Conservation (phyloP, 2,888 invertebrate species). For the Muscina levida region DNA sequence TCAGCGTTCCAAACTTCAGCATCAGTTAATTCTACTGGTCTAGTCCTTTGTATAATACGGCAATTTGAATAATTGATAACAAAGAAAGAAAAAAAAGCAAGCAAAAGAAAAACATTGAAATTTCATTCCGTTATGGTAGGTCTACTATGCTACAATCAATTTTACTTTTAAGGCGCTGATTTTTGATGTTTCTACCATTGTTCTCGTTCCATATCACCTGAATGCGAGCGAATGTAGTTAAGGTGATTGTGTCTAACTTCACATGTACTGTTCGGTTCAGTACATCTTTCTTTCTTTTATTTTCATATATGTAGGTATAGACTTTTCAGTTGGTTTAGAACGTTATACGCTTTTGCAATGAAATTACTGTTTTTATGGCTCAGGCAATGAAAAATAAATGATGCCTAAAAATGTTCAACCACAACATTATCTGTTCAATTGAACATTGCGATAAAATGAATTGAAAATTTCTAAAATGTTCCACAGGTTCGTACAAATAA, state of each 20-base stretch:
- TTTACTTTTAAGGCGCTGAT: constrained; percentile 33
- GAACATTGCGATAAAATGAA: constrained; percentile 35
- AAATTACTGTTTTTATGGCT: constrained; percentile 76
- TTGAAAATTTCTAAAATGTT: constrained; percentile 3
- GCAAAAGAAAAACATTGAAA: constrained; percentile 31
- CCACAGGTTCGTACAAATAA: no score
- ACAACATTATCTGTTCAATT: constrained; percentile 57
- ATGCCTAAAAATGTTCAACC: constrained; percentile 71
- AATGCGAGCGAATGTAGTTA: constrained; percentile 2
- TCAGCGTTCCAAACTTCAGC: no score
- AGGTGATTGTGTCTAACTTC: background rate
- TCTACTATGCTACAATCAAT: constrained; percentile 28
- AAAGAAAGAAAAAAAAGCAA: constrained; percentile 61
- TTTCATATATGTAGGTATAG: background rate
- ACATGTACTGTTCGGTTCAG: constrained; percentile 27
- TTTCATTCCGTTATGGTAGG: constrained; percentile 40
- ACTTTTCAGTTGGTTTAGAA: constrained; percentile 21
- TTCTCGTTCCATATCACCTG: background rate
- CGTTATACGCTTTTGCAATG: constrained; percentile 71
- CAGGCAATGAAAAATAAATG: constrained; percentile 76
- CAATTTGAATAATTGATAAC: constrained; percentile 77
- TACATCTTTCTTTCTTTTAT: constrained; percentile 12
- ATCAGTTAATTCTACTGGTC: no score
- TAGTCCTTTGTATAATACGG: no score
- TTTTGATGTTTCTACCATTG: constrained; percentile 29